A percentile compares a stretch with the other conserved stretches of the same genome.
phyloP scores from a whole-genome alignment of 2,888 invertebrate species.

The Sialis fuliginosa region DNA sequence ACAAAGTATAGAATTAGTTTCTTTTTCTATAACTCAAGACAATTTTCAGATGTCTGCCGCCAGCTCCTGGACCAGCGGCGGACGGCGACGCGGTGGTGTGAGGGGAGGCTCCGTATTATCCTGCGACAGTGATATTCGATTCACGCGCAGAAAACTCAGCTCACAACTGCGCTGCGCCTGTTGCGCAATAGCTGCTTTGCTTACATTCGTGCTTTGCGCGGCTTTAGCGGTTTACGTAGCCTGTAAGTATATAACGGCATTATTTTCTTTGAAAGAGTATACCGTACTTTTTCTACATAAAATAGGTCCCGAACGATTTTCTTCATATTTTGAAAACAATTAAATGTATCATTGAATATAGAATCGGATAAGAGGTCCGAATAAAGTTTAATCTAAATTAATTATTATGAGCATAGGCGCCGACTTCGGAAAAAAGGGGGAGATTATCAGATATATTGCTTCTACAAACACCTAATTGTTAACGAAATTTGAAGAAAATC shows the following conservation, averaged over 20 bases:
- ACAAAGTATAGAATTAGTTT: not conserved
- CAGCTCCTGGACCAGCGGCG: conserved; percentile 26
- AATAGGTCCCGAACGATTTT: not conserved
- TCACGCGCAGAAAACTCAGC: conserved; percentile 68
- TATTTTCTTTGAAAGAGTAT: not conserved
- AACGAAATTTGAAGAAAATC: no score
- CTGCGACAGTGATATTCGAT: conserved; percentile 77
- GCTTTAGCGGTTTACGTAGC: conserved; percentile 45
- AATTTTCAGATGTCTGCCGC: conserved; percentile 32
- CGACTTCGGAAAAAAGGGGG: no score
- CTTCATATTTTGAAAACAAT: not conserved
- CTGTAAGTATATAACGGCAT: conserved; percentile 31
- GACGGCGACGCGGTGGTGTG: conserved; percentile 24
- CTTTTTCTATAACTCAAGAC: not conserved
- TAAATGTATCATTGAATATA: not conserved
- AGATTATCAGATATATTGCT: no score
- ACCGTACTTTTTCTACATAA: not conserved
- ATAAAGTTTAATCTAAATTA: no score
- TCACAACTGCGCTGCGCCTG: conserved; percentile 77
- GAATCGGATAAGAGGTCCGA: not conserved
- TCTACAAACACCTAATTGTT: no score
- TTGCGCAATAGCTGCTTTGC: conserved; percentile 67
- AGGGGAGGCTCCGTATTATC: conserved; percentile 45
- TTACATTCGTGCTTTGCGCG: conserved; percentile 58
- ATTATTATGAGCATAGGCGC: no score